Percentiles rank a stretch among this genome's conserved stretches.
Evolutionary conservation across 2,888 invertebrate species (phyloP).

Genomic region (Cecidostiba fungosa): DNA sequence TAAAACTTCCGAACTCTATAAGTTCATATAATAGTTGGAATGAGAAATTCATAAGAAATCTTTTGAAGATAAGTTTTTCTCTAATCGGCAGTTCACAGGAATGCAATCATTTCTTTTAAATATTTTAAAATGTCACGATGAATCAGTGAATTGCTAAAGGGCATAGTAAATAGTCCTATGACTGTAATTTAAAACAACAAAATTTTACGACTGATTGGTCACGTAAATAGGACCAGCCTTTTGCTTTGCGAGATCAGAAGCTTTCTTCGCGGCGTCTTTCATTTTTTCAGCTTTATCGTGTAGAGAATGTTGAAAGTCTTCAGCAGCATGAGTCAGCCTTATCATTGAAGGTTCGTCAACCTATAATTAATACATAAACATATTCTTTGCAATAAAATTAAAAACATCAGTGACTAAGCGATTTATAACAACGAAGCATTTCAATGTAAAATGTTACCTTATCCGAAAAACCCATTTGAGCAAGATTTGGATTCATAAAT

Average conservation of each 20-base stretch:
- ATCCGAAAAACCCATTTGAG: slow-evolving; percentile 71
- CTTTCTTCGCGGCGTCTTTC: slow-evolving; percentile 90
- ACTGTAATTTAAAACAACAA: slow-evolving; percentile 21
- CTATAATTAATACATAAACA: slow-evolving; percentile 63
- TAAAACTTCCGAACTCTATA: slow-evolving; percentile 15
- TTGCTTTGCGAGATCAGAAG: slow-evolving; percentile 89
- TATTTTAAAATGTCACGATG: slow-evolving; percentile 30
- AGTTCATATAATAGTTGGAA: slow-evolving; percentile 35
- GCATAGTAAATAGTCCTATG: slow-evolving; percentile 26
- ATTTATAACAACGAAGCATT: neutral
- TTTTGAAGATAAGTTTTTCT: slow-evolving; percentile 35
- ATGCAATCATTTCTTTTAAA: slow-evolving; percentile 56
- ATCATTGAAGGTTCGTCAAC: slow-evolving; percentile 70
- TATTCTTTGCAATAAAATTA: neutral
- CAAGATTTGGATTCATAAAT: slow-evolving; percentile 73
- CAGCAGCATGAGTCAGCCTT: slow-evolving; percentile 75
- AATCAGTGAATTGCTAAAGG: slow-evolving; percentile 45
- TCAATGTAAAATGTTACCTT: slow-evolving; percentile 55
- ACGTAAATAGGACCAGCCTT: slow-evolving; percentile 81
- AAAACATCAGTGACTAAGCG: neutral
- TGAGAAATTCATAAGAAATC: slow-evolving; percentile 37
- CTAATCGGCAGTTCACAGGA: slow-evolving; percentile 55
- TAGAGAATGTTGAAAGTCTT: slow-evolving; percentile 75
- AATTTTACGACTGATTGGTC: slow-evolving; percentile 75
- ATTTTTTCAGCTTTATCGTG: slow-evolving; percentile 83